These are phyloP conservation scores for Tamandua tetradactyla DNA, from an alignment of 2,797 vertebrate genomes.

Conservation along the genomic window DNA sequence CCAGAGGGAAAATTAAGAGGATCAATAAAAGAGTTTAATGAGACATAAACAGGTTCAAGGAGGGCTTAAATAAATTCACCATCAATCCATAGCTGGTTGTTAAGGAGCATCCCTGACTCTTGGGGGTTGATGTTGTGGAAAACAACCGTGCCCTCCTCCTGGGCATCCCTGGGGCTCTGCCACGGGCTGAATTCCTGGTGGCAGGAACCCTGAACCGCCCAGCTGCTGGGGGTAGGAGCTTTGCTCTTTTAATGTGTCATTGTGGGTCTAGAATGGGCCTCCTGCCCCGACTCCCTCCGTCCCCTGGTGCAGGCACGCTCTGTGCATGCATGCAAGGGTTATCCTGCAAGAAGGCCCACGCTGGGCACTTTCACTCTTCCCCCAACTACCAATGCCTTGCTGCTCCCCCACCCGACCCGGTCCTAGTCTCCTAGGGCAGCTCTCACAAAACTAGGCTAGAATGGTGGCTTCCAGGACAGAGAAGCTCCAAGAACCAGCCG, in stretches of 20 bases:
- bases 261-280: background rate
- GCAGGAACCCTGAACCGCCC: background rate
- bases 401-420: no score
- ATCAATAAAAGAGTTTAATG: conserved; percentile 74
- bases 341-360: background rate
- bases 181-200: background rate
- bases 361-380: no score
- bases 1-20: conserved; percentile 63
- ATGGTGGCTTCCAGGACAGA: no score
- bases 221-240: no score
- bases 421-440: no score
- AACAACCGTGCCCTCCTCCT: background rate
- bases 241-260: background rate
- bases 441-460: no score
- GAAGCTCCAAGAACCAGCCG: no score
- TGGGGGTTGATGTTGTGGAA: conserved; percentile 9
- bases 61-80: conserved; percentile 56
- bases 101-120: conserved; percentile 2
- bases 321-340: background rate
- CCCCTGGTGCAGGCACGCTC: background rate
- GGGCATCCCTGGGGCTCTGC: background rate
- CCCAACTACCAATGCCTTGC: no score
- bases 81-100: conserved; percentile 48
- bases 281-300: accelerated
- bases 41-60: conserved; percentile 69